Base-by-base conservation (phyloP, 2,113 vertebrate genomes). In the Tenrec ecaudatus region DNA sequence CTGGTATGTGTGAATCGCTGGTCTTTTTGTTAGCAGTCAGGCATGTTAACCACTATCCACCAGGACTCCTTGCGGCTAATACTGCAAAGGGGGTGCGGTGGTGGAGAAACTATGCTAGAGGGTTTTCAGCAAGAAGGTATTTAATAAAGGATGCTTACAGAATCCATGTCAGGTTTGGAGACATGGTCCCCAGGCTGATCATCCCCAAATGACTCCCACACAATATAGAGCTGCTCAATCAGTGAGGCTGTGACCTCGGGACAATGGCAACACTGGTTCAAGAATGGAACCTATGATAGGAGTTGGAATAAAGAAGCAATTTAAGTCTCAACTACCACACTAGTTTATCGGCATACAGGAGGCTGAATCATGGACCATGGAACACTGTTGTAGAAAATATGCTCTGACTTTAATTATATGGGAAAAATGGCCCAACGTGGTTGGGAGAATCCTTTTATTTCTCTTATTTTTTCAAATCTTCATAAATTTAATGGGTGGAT, bases 51-150 rank as follows among this genome's bases (percentile, higher is more conserved):
- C 47, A 53, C 47, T 53, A 53, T 53, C 47, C 47, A 53, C 12
- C 47, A 53, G 47, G 47, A 53, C 47, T 53, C 9, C 12, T 53
- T 53, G 47, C 2, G 9, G 47, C 47, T 53, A 53, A 53, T 10
- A 53, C 9, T 14, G 9, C 47, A 53, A 53, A 53, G 60, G 60
- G 60, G 60, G 60, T 1, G 60, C 19, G 10, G 22, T 12, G 19
- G 62, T 38, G 4, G 79, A 58, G 47, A 85, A 40, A 69, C 16
- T n/a, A 73, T 73, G 47, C 36, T 88, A 88, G 17, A 17, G 58
- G 40, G 92, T 93, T 71, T 93, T 76, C 86, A 77, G 43, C 38
- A 91, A 58, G 62, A 73, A 89, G 64, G 14, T 82, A 66, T 81
- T 94, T 85, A 91, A 66, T 71, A 80, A 60, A 84, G 6, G 68